A percentile compares a stretch with the other conserved stretches of the same genome.
These are phyloP conservation scores for Charanyca ferruginea DNA, from an alignment of 2,888 invertebrate species.

Conservation along the genomic window DNA sequence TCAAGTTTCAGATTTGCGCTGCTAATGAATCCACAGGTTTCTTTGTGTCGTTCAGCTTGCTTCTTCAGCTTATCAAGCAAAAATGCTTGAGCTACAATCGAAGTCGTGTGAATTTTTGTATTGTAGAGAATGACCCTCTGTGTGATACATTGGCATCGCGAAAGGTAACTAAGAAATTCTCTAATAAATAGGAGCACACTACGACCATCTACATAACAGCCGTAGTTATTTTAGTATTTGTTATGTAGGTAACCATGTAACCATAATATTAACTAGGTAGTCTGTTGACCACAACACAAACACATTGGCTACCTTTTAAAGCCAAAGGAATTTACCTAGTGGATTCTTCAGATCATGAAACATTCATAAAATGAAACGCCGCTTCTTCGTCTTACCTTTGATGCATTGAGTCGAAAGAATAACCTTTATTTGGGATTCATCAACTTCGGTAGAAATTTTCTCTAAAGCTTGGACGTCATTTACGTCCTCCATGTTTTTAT, in stretches of 20 bases:
- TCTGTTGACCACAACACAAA: too few relatives aligned
- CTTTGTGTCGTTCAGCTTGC: conserved; percentile 74
- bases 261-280: too few relatives aligned
- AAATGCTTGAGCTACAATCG: conserved; percentile 77
- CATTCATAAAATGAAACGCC: not conserved
- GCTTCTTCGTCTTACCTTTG: conserved; percentile 76
- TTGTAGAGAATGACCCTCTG: not conserved
- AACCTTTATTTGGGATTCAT: conserved; percentile 79
- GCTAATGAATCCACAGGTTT: conserved; percentile 74
- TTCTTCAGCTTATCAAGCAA: conserved; percentile 78
- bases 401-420: conserved; percentile 79
- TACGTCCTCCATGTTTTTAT: conserved; percentile 74
- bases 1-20: conserved; percentile 78
- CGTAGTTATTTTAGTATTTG: too few relatives aligned
- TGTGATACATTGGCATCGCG: not conserved
- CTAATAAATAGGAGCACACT: too few relatives aligned
- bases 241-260: too few relatives aligned
- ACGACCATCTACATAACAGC: too few relatives aligned
- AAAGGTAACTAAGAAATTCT: not conserved
- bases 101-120: not conserved
- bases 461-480: conserved; percentile 77
- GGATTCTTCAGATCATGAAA: not conserved
- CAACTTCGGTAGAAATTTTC: conserved; percentile 78
- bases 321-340: not conserved
- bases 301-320: too few relatives aligned